Evolutionary conservation across 2,888 invertebrate genomes (phyloP).

Genomic region (Sabellastarte sp.): DNA sequence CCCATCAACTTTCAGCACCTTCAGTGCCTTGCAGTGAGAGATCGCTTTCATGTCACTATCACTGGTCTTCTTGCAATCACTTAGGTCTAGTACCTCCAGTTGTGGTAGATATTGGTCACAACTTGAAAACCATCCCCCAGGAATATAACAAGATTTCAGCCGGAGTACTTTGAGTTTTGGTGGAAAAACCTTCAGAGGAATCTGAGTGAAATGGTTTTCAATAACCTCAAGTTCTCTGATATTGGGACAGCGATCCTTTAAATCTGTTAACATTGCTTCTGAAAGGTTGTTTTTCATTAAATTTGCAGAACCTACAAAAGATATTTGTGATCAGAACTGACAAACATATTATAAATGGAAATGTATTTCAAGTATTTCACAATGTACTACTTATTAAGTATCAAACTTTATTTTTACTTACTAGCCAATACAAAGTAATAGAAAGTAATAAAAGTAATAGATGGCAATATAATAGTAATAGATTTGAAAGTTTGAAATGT

Average conservation of each 20-base stretch:
- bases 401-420: too few species aligned
- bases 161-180: not conserved
- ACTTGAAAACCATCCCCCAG: not conserved
- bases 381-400: too few species aligned
- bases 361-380: too few species aligned
- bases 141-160: not conserved
- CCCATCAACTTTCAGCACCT: not conserved
- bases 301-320: not conserved
- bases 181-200: not conserved
- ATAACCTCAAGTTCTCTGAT: not conserved
- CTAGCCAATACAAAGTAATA: too few species aligned
- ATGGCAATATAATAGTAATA: too few species aligned
- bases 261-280: not conserved
- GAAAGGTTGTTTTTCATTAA: not conserved
- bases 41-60: not conserved
- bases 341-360: too few species aligned
- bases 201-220: not conserved
- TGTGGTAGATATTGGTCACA: not conserved
- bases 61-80: not conserved
- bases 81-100: not conserved
- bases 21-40: not conserved
- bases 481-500: too few species aligned
- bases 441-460: too few species aligned
- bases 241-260: constrained; percentile 1
- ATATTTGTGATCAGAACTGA: too few species aligned